Conservation (phyloP, 2,113 vertebrate species). For the Eptatretus burgeri region DNA sequence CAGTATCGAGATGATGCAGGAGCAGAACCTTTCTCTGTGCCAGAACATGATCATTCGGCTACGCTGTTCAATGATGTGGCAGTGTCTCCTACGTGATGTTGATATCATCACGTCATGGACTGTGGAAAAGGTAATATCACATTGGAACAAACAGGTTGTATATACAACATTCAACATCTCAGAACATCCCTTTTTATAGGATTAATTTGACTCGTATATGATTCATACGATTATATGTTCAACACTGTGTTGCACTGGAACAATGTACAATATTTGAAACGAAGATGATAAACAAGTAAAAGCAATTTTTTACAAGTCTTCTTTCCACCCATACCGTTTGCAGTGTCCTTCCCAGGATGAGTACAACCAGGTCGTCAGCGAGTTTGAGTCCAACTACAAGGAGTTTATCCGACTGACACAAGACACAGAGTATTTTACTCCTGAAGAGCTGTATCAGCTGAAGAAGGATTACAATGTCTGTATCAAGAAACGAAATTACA, state of each 20-base stretch:
- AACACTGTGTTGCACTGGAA: no score
- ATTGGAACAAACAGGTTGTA: no score
- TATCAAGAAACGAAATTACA: slow-evolving; percentile 16
- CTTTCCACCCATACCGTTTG: no score
- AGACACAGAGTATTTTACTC: slow-evolving; percentile 31
- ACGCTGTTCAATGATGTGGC: slow-evolving; percentile 48
- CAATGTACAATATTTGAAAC: no score
- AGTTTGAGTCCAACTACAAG: slow-evolving; percentile 56
- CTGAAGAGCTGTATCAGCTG: slow-evolving; percentile 36
- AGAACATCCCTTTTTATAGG: no score
- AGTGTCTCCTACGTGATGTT: slow-evolving; percentile 38
- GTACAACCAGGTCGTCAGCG: slow-evolving; percentile 32
- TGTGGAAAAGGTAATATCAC: slow-evolving; percentile 23
- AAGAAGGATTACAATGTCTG: slow-evolving; percentile 39
- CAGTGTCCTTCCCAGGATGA: slow-evolving; percentile 21
- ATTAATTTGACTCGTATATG: no score
- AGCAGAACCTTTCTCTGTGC: slow-evolving; percentile 21
- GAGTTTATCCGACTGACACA: slow-evolving; percentile 52
- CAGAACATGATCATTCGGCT: slow-evolving; percentile 37
- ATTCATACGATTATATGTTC: no score
- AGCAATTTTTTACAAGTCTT: no score
- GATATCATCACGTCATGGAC: slow-evolving; percentile 57
- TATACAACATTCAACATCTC: no score
- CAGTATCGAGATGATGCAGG: slow-evolving; percentile 2
- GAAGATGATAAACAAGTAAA: no score